These are phyloP conservation scores for Halotydeus destructor DNA, from an alignment of 1,140 invertebrate genomes.

Conservation along the genomic window DNA sequence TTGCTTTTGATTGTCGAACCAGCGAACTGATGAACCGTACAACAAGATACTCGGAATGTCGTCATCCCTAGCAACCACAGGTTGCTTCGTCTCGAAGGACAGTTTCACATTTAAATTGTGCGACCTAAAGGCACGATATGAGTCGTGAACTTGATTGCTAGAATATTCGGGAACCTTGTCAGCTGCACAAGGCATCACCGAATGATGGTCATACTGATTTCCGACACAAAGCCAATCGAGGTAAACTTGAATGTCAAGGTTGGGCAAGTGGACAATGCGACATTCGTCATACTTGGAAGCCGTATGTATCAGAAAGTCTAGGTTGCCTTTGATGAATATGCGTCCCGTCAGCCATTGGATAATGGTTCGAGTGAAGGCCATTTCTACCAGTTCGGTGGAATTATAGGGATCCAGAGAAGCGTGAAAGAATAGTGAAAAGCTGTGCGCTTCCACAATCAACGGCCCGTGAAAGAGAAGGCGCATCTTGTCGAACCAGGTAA, in stretches of 20 bases:
- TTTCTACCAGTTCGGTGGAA: conserved; percentile 94
- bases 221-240: conserved; percentile 76
- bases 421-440: conserved; percentile 68
- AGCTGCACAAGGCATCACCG: conserved; percentile 86
- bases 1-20: conserved; percentile 84
- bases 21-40: conserved; percentile 70
- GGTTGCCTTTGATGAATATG: conserved; percentile 60
- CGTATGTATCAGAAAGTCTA: conserved; percentile 72
- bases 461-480: conserved; percentile 75
- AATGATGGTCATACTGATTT: conserved; percentile 84
- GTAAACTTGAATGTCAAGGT: conserved; percentile 50
- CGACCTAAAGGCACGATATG: conserved; percentile 65
- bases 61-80: conserved; percentile 15
- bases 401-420: conserved; percentile 94
- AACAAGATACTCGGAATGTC: conserved; percentile 48
- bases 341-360: conserved; percentile 90
- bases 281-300: conserved; percentile 98
- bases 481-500: conserved; percentile 96
- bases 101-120: conserved; percentile 73
- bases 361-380: conserved; percentile 72
- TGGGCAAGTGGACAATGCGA: conserved; percentile 67
- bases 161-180: conserved; percentile 93
- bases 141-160: conserved; percentile 63
- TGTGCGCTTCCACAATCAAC: conserved; percentile 59
- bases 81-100: conserved; percentile 50